These are phyloP conservation scores for Stictonetta naevosa DNA, from an alignment of 2,113 vertebrate genomes.

Conservation along the genomic window DNA sequence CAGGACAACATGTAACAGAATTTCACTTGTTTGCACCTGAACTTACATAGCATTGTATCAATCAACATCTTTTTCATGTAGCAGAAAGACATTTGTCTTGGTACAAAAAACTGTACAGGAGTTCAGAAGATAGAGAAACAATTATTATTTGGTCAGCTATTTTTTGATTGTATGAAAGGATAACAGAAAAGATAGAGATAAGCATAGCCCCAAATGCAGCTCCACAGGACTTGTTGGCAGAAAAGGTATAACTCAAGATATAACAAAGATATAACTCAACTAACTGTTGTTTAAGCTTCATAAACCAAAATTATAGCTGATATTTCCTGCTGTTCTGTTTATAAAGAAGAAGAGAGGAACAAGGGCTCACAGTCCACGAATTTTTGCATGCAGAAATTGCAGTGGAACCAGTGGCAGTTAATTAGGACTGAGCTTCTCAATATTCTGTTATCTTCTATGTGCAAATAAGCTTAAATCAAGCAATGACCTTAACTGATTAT, in stretches of 20 bases:
- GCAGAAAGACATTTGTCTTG: not conserved
- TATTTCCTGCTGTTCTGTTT: not conserved
- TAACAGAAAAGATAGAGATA: not conserved
- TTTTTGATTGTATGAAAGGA: not conserved
- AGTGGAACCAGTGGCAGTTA: not conserved
- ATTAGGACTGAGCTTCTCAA: not conserved
- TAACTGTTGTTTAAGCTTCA: not conserved
- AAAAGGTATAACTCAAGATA: not conserved
- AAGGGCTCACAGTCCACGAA: not conserved
- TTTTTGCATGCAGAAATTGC: not conserved
- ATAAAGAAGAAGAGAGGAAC: not conserved
- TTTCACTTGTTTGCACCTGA: not conserved
- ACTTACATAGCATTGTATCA: fast-evolving
- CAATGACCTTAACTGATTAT: not conserved
- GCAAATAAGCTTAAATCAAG: not conserved
- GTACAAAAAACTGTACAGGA: not conserved
- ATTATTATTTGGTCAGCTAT: not conserved
- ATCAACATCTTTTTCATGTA: not conserved
- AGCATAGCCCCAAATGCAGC: not conserved
- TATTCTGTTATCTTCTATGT: not conserved
- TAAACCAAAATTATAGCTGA: not conserved
- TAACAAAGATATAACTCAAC: not conserved
- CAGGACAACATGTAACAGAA: not conserved
- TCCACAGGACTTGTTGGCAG: not conserved
- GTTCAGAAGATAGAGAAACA: not conserved